Conservation (phyloP, 2,888 invertebrate species). For the Prenolepis imparis region DNA sequence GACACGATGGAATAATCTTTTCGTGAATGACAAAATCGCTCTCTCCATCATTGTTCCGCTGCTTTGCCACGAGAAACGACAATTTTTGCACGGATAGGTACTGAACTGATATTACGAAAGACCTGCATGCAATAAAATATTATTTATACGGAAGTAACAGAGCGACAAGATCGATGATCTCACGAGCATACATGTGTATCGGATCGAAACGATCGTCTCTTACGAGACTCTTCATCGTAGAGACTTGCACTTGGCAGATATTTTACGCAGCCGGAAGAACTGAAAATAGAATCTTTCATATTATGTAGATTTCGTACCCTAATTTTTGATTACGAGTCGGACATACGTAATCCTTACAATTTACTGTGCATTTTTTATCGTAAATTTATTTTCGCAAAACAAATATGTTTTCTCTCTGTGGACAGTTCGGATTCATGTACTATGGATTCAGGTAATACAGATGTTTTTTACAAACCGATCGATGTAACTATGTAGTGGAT, state of each 20-base stretch:
- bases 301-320: conserved; percentile 32
- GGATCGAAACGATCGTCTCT: background rate
- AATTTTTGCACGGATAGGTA: conserved; percentile 22
- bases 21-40: conserved; percentile 2
- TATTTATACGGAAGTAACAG: conserved; percentile 63
- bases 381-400: conserved; percentile 48
- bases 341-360: conserved; percentile 19
- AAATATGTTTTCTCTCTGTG: conserved; percentile 25
- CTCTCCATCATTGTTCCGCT: conserved; percentile 58
- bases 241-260: conserved; percentile 18
- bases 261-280: conserved; percentile 31
- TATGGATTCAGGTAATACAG: conserved; percentile 52
- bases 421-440: conserved; percentile 44
- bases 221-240: conserved; percentile 17
- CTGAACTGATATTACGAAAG: conserved; percentile 51
- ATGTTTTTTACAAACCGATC: conserved; percentile 44
- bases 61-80: conserved; percentile 54
- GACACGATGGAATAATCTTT: background rate
- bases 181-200: conserved; percentile 53
- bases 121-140: conserved; percentile 70
- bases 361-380: conserved; percentile 11
- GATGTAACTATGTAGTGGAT: conserved; percentile 36
- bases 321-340: background rate
- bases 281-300: conserved; percentile 24
- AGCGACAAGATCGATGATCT: conserved; percentile 56